Evolutionary conservation across 2,797 vertebrate species (phyloP).

Genomic region (Sylvilagus floridanus): DNA sequence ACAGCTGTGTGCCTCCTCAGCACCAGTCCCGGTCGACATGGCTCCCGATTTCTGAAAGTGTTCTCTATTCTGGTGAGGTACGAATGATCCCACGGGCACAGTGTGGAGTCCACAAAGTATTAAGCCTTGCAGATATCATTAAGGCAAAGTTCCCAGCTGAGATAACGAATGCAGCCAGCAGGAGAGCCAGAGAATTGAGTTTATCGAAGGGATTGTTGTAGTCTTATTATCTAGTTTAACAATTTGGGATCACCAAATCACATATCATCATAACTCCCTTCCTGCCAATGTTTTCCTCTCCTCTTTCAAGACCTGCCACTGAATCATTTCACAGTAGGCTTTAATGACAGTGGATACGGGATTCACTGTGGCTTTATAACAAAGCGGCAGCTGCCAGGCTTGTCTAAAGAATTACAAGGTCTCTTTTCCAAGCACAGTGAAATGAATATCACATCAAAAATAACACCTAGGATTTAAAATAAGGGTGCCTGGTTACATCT

Average conservation of each 20-base stretch:
- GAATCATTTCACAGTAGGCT: constrained; percentile 65
- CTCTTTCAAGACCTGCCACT: constrained; percentile 66
- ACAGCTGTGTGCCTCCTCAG: not conserved
- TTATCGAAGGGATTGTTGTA: constrained; percentile 75
- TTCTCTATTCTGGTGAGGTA: constrained; percentile 64
- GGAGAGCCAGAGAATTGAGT: constrained; percentile 73
- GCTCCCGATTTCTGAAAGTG: constrained; percentile 31
- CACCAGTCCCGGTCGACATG: not conserved
- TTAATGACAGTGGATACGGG: constrained; percentile 68
- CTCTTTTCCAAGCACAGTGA: constrained; percentile 59
- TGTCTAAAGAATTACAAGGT: constrained; percentile 68
- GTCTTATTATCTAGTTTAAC: constrained; percentile 80
- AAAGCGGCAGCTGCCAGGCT: constrained; percentile 66
- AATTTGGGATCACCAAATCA: constrained; percentile 80
- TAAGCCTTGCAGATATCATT: constrained; percentile 70
- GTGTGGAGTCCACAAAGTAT: constrained; percentile 61
- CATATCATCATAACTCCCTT: constrained; percentile 32
- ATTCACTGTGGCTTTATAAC: constrained; percentile 58
- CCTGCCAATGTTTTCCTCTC: constrained; percentile 55
- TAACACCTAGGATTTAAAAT: constrained; percentile 62
- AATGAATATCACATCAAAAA: constrained; percentile 74
- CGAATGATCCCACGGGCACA: constrained; percentile 55
- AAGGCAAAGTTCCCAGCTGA: constrained; percentile 70
- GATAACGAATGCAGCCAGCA: constrained; percentile 78
- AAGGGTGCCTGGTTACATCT: constrained; percentile 42